Conservation (phyloP, 2,888 invertebrate genomes). For the Peribatodes rhomboidaria region DNA sequence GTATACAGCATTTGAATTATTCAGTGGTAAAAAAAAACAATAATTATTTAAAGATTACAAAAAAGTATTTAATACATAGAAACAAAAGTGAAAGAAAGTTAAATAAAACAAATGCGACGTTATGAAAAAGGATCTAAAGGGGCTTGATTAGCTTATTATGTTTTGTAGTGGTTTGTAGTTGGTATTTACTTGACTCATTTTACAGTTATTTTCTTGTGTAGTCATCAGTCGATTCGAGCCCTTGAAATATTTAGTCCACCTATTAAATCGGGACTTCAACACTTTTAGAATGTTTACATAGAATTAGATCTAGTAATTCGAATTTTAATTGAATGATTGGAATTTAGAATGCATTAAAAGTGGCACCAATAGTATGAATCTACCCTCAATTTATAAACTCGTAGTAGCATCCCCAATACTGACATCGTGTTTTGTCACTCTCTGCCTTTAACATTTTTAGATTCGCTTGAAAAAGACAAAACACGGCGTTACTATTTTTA, state of each 20-base stretch:
- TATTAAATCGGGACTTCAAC: slow-evolving; percentile 27
- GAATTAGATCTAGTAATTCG: slow-evolving; percentile 20
- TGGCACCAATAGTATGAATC: background rate
- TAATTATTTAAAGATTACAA: too few species aligned
- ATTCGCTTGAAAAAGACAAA: background rate
- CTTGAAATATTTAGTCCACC: slow-evolving; percentile 26
- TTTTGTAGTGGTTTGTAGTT: too few species aligned
- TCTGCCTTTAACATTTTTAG: background rate
- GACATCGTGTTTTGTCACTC: background rate
- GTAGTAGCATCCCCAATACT: background rate
- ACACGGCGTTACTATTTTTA: background rate
- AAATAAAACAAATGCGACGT: too few species aligned
- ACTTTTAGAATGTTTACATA: slow-evolving; percentile 36
- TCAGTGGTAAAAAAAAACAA: too few species aligned
- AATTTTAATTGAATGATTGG: slow-evolving; percentile 3
- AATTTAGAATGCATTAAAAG: slow-evolving; percentile 1
- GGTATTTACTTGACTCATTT: too few species aligned
- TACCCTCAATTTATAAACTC: background rate
- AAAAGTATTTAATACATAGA: too few species aligned
- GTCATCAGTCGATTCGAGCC: slow-evolving; percentile 24
- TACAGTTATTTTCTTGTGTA: slow-evolving; percentile 22
- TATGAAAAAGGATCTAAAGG: too few species aligned
- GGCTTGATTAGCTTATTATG: too few species aligned
- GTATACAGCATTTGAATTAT: too few species aligned
- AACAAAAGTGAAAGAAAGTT: too few species aligned